Evolutionary conservation across 2,888 invertebrate species (phyloP).

Genomic region (Diachrysia chrysitis): DNA sequence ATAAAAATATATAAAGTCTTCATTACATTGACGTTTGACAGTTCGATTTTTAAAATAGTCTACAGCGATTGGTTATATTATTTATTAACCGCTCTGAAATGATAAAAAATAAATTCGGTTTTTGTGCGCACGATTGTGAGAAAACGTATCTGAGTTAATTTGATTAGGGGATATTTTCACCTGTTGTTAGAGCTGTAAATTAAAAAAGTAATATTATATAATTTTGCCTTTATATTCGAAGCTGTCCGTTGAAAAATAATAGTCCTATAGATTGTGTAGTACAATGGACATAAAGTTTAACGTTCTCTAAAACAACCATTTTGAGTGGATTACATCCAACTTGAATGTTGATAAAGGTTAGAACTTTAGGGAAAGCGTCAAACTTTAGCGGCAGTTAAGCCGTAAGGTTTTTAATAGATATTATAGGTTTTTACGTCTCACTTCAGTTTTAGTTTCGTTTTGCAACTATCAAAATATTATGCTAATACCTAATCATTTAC

Average conservation of each 20-base stretch:
- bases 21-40: conserved; percentile 83
- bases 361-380: conserved; percentile 61
- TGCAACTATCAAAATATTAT: conserved; percentile 29
- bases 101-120: conserved; percentile 66
- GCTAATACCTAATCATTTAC: not conserved
- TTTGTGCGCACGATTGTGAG: conserved; percentile 62
- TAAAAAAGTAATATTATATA: conserved; percentile 42
- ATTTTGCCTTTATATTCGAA: conserved; percentile 37
- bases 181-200: conserved; percentile 53
- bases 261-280: conserved; percentile 59
- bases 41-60: conserved; percentile 80
- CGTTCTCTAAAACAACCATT: conserved; percentile 61
- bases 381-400: conserved; percentile 60
- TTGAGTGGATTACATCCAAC: conserved; percentile 60
- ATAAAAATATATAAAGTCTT: conserved; percentile 82
- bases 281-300: conserved; percentile 61
- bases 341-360: conserved; percentile 64
- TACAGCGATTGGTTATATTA: conserved; percentile 71
- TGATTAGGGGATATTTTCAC: conserved; percentile 63
- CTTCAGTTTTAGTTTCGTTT: conserved; percentile 38
- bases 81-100: conserved; percentile 69
- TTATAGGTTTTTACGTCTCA: conserved; percentile 55
- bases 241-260: conserved; percentile 56
- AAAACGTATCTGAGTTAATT: conserved; percentile 61
- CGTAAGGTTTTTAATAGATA: conserved; percentile 64